These are phyloP conservation scores for Cyanoderma ruficeps DNA, from an alignment of 2,113 vertebrate genomes.

Conservation along the genomic window DNA sequence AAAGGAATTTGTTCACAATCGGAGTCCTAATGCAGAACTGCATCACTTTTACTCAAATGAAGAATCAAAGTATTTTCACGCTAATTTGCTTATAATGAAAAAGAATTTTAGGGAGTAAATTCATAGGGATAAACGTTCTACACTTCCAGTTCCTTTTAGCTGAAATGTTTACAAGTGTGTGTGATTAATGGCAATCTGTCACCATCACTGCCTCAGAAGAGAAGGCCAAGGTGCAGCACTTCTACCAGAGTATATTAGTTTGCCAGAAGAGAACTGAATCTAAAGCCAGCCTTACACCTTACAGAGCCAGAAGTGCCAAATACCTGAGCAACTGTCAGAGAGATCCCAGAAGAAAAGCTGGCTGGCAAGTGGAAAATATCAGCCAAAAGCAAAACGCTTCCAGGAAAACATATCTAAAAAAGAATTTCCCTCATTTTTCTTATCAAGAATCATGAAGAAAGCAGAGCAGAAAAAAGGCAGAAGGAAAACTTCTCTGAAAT, in stretches of 20 bases:
- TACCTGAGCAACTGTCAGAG: not conserved
- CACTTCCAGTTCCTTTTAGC: not conserved
- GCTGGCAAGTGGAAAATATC: not conserved
- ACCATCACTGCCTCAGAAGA: not conserved
- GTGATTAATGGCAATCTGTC: not conserved
- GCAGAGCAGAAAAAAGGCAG: not conserved
- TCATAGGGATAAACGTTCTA: not conserved
- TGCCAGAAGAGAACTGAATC: not conserved
- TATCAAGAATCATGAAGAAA: not conserved
- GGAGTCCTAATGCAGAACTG: not conserved
- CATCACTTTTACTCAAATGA: not conserved
- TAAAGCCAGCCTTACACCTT: not conserved
- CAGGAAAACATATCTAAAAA: not conserved
- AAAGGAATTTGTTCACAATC: not conserved
- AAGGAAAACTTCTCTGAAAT: not conserved
- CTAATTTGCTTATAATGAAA: not conserved
- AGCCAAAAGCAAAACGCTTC: not conserved
- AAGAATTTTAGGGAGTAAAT: not conserved
- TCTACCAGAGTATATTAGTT: not conserved
- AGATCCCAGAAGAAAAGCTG: not conserved
- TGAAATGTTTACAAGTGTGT: not conserved
- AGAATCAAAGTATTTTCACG: not conserved
- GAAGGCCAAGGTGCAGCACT: not conserved
- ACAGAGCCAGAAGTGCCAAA: not conserved
- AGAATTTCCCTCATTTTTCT: not conserved